Evolutionary conservation across 2,888 invertebrate species (phyloP).

Genomic region (Adineta ricciae): DNA sequence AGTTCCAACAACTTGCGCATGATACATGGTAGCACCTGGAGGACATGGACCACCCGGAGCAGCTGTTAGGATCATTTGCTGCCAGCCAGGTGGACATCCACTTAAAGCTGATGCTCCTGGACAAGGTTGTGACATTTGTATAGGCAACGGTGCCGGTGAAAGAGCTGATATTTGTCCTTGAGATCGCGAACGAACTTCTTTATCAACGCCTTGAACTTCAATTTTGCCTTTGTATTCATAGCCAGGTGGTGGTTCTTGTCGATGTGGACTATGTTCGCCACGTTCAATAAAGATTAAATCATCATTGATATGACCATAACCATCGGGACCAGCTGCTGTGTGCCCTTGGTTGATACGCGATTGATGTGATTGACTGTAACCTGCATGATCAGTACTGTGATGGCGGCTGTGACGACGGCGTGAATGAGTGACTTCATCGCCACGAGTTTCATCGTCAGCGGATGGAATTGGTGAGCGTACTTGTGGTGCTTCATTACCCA

Average conservation of each 20-base stretch:
- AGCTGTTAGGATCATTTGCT: not conserved
- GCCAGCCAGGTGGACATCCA: constrained; percentile 10
- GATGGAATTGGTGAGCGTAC: not conserved
- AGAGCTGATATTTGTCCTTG: not conserved
- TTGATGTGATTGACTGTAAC: not conserved
- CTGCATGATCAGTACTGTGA: not conserved
- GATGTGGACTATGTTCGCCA: not conserved
- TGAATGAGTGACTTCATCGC: not conserved
- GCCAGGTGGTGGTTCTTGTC: not conserved
- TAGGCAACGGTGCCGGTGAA: not conserved
- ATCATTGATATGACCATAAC: not conserved
- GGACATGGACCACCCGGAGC: not conserved
- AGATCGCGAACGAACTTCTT: not conserved
- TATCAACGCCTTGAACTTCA: not conserved
- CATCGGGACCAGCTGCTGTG: not conserved
- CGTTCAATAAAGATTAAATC: constrained; percentile 16
- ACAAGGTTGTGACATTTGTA: not conserved
- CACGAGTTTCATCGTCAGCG: not conserved
- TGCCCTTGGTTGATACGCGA: not conserved
- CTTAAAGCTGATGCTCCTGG: not conserved
- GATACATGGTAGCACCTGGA: not conserved
- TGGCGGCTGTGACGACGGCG: not conserved
- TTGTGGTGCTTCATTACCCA: not conserved
- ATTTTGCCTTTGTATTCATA: not conserved
- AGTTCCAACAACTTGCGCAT: not conserved